Percentiles rank a stretch among this genome's conserved stretches.
phyloP scores from a whole-genome alignment of 2,113 vertebrate genomes.

The Solea senegalensis region DNA sequence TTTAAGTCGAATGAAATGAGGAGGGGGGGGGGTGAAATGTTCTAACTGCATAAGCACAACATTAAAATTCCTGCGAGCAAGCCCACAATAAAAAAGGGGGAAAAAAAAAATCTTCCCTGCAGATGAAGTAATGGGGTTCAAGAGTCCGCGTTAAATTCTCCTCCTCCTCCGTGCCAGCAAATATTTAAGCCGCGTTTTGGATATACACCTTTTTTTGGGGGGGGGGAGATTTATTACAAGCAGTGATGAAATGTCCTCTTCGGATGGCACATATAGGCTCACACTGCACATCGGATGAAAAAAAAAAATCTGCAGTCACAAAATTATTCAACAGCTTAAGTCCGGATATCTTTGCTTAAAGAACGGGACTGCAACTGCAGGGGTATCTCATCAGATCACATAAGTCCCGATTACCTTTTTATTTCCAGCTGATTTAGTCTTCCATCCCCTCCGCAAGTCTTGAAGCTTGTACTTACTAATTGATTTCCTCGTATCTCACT shows the following conservation, averaged over 20 bases:
- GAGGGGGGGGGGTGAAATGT: neutral
- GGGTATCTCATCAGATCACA: constrained; percentile 64
- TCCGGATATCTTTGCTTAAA: constrained; percentile 58
- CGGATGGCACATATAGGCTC: constrained; percentile 31
- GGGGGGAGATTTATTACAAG: constrained; percentile 36
- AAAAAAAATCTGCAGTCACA: constrained; percentile 55
- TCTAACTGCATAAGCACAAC: constrained; percentile 41
- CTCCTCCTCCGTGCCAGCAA: constrained; percentile 33
- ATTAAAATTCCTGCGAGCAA: constrained; percentile 54
- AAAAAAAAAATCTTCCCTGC: constrained; percentile 39
- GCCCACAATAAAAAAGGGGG: constrained; percentile 34
- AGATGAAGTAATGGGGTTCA: constrained; percentile 37
- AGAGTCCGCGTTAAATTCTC: constrained; percentile 62
- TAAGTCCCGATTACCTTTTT: constrained; percentile 72
- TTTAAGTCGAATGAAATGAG: constrained; percentile 46
- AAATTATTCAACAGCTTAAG: constrained; percentile 65
- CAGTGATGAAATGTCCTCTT: constrained; percentile 39
- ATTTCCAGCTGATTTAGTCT: constrained; percentile 65
- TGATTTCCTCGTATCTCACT: constrained; percentile 65
- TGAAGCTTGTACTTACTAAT: constrained; percentile 63
- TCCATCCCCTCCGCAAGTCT: constrained; percentile 52
- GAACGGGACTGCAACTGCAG: constrained; percentile 48
- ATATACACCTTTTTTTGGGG: constrained; percentile 44
- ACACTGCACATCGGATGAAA: constrained; percentile 52
- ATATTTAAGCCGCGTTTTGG: constrained; percentile 51